phyloP scores from a whole-genome alignment of 2,797 vertebrate species.

The Intellagama lesueurii region DNA sequence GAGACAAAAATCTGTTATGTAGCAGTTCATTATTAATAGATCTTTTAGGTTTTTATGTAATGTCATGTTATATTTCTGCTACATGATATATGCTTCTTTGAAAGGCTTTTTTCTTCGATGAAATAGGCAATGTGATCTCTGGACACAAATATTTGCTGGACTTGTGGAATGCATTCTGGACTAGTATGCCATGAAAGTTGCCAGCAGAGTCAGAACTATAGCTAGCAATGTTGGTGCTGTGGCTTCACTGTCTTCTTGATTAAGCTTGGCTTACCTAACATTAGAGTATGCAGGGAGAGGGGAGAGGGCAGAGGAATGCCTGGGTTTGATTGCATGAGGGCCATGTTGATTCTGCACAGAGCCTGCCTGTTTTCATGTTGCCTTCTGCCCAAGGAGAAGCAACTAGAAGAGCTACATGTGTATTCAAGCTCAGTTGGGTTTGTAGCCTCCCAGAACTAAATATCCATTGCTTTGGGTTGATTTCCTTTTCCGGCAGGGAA shows the following conservation, averaged over 20 bases:
- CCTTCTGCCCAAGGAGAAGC: too few species aligned
- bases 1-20: neutral
- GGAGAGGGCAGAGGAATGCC: too few species aligned
- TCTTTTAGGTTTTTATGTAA: neutral
- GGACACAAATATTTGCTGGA: neutral
- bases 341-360: too few species aligned
- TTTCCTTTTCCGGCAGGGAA: too few species aligned
- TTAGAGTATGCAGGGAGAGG: too few species aligned
- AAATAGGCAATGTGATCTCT: neutral
- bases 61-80: neutral
- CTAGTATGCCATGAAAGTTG: neutral
- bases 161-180: neutral
- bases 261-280: too few species aligned
- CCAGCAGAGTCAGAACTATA: neutral
- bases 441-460: too few species aligned
- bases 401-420: too few species aligned
- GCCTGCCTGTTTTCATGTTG: too few species aligned
- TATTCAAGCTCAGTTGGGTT: too few species aligned
- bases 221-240: neutral
- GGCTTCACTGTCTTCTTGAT: neutral
- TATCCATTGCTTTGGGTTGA: too few species aligned
- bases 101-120: neutral
- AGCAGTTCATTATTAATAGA: neutral
- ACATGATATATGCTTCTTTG: neutral
- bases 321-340: too few species aligned